Percentiles rank a stretch among this genome's conserved stretches.
phyloP scores from a whole-genome alignment of 2,888 invertebrate species.

The Nasonovia ribisnigri region DNA sequence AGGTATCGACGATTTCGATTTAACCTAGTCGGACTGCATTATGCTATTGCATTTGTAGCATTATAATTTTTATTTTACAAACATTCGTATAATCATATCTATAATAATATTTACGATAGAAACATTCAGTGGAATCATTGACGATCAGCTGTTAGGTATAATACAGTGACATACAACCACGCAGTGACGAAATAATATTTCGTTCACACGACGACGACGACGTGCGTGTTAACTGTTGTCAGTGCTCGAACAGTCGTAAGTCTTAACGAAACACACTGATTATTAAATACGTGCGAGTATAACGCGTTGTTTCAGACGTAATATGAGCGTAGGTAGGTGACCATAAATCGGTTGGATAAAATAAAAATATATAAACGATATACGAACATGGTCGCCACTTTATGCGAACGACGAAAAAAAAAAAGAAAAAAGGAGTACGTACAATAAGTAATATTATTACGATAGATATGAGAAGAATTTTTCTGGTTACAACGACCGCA shows the following conservation, averaged over 20 bases:
- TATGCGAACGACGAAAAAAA: not conserved
- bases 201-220: not conserved
- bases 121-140: not conserved
- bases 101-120: too few relatives aligned
- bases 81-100: not conserved
- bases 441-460: not conserved
- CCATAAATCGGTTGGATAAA: not conserved
- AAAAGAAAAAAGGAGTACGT: not conserved
- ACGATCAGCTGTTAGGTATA: not conserved
- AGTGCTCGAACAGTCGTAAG: not conserved
- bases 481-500: not conserved
- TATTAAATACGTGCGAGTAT: too few relatives aligned
- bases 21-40: too few relatives aligned
- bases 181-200: too few relatives aligned
- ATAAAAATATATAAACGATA: not conserved
- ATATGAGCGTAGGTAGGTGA: too few relatives aligned
- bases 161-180: not conserved
- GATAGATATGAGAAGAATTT: not conserved
- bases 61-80: not conserved
- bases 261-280: not conserved
- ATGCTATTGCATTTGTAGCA: too few relatives aligned
- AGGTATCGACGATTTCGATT: too few relatives aligned
- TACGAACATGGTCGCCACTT: not conserved
- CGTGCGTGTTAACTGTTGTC: not conserved
- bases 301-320: too few relatives aligned